Evolutionary conservation across 1,140 invertebrate genomes (phyloP).

Genomic region (Drosophila truncata): DNA sequence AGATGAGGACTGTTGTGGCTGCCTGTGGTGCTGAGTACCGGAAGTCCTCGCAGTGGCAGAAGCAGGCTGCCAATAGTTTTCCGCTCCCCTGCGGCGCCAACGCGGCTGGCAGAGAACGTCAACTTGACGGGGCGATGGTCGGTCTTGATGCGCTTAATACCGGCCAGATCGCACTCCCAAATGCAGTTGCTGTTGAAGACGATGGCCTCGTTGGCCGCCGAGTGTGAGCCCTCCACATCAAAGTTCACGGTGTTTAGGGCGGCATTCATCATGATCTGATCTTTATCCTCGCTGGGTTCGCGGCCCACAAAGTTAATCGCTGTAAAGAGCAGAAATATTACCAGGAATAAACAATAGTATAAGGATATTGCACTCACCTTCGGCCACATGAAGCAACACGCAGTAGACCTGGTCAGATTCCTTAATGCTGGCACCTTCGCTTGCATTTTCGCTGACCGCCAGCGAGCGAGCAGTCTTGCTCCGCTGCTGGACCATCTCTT

Average conservation of each 20-base stretch:
- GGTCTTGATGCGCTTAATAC: conserved; percentile 76
- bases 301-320: conserved; percentile 68
- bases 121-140: conserved; percentile 77
- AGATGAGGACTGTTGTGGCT: conserved; percentile 43
- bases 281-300: conserved; percentile 48
- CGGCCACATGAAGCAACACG: conserved; percentile 73
- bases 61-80: conserved; percentile 64
- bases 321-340: neutral
- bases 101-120: conserved; percentile 49
- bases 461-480: conserved; percentile 19
- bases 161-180: conserved; percentile 74
- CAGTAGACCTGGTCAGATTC: conserved; percentile 64
- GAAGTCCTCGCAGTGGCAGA: conserved; percentile 69
- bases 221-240: conserved; percentile 68
- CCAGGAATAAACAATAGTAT: neutral
- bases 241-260: conserved; percentile 74
- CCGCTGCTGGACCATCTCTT: conserved; percentile 42
- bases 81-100: neutral
- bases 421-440: conserved; percentile 25
- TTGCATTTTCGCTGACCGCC: conserved; percentile 31
- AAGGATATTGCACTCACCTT: conserved; percentile 41
- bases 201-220: conserved; percentile 45
- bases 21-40: conserved; percentile 44
- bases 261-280: conserved; percentile 68
- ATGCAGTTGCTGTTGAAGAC: conserved; percentile 82